Conservation (phyloP, 2,888 invertebrate species). For the Holacanthella duospinosa region DNA sequence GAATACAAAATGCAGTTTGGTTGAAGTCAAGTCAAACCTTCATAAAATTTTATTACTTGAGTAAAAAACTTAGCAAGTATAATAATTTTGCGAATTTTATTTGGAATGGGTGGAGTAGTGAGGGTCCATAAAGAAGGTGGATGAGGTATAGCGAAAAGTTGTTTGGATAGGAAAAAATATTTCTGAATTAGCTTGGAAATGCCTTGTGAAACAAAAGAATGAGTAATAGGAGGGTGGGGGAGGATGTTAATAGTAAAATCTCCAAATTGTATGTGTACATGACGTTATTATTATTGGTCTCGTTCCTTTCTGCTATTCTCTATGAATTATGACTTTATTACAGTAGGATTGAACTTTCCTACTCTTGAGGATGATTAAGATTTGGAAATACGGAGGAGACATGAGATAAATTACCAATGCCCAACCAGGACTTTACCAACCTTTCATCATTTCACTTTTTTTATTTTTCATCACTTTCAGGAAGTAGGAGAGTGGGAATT, state of each 20-base stretch:
- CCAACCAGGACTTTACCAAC: not conserved
- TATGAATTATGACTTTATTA: constrained; percentile 23
- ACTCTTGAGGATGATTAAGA: not conserved
- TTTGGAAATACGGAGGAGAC: not conserved
- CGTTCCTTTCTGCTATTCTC: not conserved
- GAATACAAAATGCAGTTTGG: too few species aligned
- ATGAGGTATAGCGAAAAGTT: not conserved
- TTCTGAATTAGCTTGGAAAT: not conserved
- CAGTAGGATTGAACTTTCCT: not conserved
- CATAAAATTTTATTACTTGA: not conserved
- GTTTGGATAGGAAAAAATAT: not conserved
- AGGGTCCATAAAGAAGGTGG: not conserved
- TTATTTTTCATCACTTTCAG: too few species aligned
- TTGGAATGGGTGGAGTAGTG: not conserved
- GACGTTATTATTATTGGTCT: not conserved
- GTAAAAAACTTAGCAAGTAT: not conserved
- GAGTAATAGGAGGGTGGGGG: not conserved
- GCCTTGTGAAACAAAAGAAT: not conserved
- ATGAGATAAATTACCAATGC: not conserved
- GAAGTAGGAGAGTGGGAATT: too few species aligned
- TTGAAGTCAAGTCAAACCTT: not conserved
- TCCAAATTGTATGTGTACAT: not conserved
- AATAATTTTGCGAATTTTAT: constrained; percentile 2
- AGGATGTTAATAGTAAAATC: not conserved
- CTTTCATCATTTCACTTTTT: too few species aligned